Percentiles rank a stretch among this genome's conserved stretches.
Evolutionary conservation across 2,797 vertebrate genomes (phyloP).

Genomic region (Squalus acanthias): DNA sequence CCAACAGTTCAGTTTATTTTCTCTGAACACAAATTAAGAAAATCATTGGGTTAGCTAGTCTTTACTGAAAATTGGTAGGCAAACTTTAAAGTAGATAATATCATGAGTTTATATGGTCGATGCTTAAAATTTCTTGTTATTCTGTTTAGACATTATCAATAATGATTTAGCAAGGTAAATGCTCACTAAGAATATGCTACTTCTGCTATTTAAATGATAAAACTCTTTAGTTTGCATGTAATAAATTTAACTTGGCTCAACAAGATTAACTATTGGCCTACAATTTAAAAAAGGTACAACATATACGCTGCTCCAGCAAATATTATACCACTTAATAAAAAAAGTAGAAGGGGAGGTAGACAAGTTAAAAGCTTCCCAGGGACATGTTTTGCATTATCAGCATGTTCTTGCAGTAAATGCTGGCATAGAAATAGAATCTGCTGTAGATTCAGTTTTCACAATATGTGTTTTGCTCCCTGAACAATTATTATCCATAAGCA

Average conservation of each 20-base stretch:
- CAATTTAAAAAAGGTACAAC: no score
- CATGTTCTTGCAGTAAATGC: neutral
- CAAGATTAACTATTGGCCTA: no score
- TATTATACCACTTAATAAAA: neutral
- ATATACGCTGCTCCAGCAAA: neutral
- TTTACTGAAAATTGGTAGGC: neutral
- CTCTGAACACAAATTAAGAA: neutral
- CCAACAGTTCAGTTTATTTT: neutral
- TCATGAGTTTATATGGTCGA: neutral
- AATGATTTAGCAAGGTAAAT: neutral
- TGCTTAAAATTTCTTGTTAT: neutral
- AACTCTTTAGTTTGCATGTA: neutral
- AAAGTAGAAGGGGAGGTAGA: neutral
- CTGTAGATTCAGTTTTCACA: neutral
- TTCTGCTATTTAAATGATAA: neutral
- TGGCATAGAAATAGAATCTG: neutral
- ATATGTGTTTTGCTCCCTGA: neutral
- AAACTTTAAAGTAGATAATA: neutral
- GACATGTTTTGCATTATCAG: neutral
- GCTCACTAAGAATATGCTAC: neutral
- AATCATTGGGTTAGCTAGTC: neutral
- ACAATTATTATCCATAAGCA: neutral
- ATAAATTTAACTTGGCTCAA: no score
- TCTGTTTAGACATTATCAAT: constrained; percentile 8
- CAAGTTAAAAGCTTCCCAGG: neutral